Conservation (phyloP, 2,113 vertebrate species). For the Charadrius vociferus region DNA sequence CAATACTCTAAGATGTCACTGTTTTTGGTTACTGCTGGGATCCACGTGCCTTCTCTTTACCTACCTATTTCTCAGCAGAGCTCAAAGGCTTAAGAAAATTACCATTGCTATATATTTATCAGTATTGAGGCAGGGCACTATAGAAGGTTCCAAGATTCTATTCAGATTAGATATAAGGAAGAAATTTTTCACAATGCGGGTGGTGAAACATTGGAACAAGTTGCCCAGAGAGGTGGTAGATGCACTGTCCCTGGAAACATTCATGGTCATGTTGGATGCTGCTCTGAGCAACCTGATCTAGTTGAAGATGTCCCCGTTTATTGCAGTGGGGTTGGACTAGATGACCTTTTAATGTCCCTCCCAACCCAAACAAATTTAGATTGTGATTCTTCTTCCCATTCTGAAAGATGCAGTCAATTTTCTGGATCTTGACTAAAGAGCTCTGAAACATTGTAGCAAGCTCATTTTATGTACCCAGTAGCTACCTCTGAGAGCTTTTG, state of each 20-base stretch:
- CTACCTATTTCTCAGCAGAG: not conserved
- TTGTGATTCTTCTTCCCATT: not conserved
- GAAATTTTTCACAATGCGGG: rapidly evolving
- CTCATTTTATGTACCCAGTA: not conserved
- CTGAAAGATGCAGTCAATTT: not conserved
- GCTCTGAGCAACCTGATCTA: not conserved
- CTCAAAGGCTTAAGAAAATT: not conserved
- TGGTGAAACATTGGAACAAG: not conserved
- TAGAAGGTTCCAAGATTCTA: not conserved
- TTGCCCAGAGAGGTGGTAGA: not conserved
- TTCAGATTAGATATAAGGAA: not conserved
- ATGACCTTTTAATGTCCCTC: not conserved
- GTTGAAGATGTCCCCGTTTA: not conserved
- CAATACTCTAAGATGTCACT: not conserved
- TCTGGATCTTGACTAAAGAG: not conserved
- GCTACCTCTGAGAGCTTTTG: not conserved
- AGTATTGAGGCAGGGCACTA: not conserved
- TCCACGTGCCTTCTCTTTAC: not conserved
- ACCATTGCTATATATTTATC: not conserved
- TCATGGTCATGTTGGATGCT: rapidly evolving
- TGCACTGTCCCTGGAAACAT: not conserved
- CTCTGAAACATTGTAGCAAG: not conserved
- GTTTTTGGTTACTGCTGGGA: not conserved
- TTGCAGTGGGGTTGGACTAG: not conserved
- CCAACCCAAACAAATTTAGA: not conserved